Percentiles rank a stretch among this genome's conserved stretches.
phyloP scores from a whole-genome alignment of 2,113 vertebrate species.

The Eurystomus gularis region DNA sequence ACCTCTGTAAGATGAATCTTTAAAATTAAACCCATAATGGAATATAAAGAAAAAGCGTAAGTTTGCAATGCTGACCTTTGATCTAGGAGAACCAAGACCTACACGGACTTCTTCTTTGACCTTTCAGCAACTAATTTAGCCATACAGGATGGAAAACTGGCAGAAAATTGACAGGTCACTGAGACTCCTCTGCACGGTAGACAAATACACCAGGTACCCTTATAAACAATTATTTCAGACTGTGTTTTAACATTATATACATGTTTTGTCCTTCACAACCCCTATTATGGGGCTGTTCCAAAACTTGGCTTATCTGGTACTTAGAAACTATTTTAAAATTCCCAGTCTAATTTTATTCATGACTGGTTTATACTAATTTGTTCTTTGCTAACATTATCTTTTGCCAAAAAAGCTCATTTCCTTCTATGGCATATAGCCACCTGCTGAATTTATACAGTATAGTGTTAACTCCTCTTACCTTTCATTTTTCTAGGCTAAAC shows the following conservation, averaged over 20 bases:
- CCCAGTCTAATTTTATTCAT: constrained; percentile 58
- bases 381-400: constrained; percentile 35
- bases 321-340: constrained; percentile 36
- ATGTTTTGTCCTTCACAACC: not conserved
- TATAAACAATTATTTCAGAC: not conserved
- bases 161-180: not conserved
- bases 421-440: not conserved
- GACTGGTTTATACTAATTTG: constrained; percentile 41
- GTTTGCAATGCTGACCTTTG: not conserved
- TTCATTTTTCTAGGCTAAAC: constrained; percentile 23
- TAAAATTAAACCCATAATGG: not conserved
- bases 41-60: not conserved
- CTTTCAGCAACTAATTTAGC: not conserved
- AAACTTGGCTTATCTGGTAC: constrained; percentile 14
- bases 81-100: not conserved
- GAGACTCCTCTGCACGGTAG: not conserved
- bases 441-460: not conserved
- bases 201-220: not conserved
- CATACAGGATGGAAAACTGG: not conserved
- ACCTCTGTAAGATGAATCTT: not conserved
- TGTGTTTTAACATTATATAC: not conserved
- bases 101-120: not conserved
- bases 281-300: constrained; percentile 30
- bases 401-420: constrained; percentile 47
- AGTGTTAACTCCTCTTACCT: not conserved